phyloP scores from a whole-genome alignment of 2,888 invertebrate genomes.

The Ectropis crepuscularia region DNA sequence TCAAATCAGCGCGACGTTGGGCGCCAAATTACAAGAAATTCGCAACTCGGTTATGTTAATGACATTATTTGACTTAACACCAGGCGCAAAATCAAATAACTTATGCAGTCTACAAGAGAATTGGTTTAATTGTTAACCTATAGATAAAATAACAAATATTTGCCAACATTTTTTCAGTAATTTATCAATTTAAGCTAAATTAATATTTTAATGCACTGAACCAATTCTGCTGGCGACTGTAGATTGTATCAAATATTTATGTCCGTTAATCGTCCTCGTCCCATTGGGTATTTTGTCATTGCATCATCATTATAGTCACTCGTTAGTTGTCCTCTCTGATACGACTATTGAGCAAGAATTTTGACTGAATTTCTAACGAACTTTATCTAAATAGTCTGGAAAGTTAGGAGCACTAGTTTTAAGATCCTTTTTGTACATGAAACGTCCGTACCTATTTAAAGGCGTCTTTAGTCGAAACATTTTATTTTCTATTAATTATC shows the following conservation, averaged over 20 bases:
- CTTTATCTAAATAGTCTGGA: conserved; percentile 19
- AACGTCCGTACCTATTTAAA: conserved; percentile 8
- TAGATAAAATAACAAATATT: conserved; percentile 26
- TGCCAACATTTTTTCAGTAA: conserved; percentile 33
- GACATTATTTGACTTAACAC: conserved; percentile 36
- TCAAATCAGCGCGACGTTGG: conserved; percentile 20
- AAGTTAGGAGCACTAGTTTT: conserved; percentile 8
- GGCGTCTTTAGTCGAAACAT: conserved; percentile 2
- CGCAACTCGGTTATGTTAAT: conserved; percentile 33
- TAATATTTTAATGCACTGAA: conserved; percentile 33
- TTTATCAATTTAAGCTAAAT: conserved; percentile 32
- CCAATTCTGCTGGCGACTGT: conserved; percentile 56
- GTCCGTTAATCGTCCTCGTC: conserved; percentile 60
- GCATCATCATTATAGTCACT: conserved; percentile 63
- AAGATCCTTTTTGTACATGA: conserved; percentile 12
- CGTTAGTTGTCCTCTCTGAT: conserved; percentile 54
- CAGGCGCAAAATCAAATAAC: conserved; percentile 58
- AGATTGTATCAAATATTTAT: conserved; percentile 47
- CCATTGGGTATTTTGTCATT: conserved; percentile 57
- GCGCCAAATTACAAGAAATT: conserved; percentile 22
- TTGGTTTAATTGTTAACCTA: conserved; percentile 51
- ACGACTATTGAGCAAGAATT: conserved; percentile 50
- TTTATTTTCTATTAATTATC: background rate
- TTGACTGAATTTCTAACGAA: conserved; percentile 29
- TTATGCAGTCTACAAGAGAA: conserved; percentile 58